A percentile compares a stretch with the other conserved stretches of the same genome.
phyloP scores from a whole-genome alignment of 2,113 vertebrate species.

The Phylloscopus trochiloides region DNA sequence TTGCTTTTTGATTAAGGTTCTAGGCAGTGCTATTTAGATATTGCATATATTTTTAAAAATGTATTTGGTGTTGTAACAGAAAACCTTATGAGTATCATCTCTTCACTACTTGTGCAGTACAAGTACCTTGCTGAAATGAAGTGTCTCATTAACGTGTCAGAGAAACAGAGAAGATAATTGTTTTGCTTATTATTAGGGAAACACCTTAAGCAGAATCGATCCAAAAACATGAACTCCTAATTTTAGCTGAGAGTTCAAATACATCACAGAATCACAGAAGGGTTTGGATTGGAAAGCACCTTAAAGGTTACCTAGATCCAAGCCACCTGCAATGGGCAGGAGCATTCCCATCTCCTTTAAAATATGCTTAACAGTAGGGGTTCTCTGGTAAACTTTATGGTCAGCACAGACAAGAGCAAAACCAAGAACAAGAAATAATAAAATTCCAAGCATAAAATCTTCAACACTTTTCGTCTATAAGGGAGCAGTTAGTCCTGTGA shows the following conservation, averaged over 20 bases:
- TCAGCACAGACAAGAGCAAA: not conserved
- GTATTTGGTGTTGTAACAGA: not conserved
- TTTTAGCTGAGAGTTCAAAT: not conserved
- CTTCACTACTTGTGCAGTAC: not conserved
- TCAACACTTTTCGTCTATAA: not conserved
- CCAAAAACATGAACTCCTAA: not conserved
- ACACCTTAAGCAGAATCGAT: accelerated
- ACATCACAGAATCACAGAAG: not conserved
- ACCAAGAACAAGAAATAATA: not conserved
- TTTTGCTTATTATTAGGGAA: not conserved
- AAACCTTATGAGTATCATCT: not conserved
- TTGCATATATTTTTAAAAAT: not conserved
- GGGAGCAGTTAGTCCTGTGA: not conserved
- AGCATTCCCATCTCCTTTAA: not conserved
- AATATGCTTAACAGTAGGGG: not conserved
- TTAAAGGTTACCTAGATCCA: not conserved
- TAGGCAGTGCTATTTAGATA: not conserved
- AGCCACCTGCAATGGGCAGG: not conserved
- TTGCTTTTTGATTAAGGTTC: not conserved
- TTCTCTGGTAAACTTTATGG: not conserved
- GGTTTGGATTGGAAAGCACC: not conserved
- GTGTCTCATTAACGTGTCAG: not conserved
- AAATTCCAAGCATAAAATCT: not conserved
- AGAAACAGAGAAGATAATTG: not conserved
- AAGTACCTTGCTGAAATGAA: not conserved